Evolutionary conservation across 2,888 invertebrate genomes (phyloP).

Genomic region (Meta bourneti): DNA sequence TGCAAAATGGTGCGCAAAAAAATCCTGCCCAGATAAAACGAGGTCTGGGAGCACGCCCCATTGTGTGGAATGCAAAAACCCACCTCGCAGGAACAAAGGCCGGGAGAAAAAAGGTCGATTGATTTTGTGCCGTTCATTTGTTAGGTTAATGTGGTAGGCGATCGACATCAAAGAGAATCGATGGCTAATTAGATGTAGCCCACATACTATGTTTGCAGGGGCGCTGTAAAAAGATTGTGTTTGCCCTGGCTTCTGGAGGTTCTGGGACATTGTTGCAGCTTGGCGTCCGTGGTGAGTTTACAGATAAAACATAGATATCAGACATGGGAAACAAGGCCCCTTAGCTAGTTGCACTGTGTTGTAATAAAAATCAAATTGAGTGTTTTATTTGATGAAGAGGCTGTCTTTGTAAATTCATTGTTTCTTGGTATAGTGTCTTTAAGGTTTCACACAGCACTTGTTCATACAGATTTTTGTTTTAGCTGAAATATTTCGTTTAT

Average conservation of each 20-base stretch:
- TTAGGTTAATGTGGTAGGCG: conserved; percentile 66
- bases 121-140: conserved; percentile 73
- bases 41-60: conserved; percentile 24
- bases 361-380: neutral
- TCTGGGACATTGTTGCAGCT: neutral
- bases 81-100: conserved; percentile 17
- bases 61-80: conserved; percentile 20
- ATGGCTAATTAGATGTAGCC: conserved; percentile 67
- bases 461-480: too few species aligned
- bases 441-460: neutral
- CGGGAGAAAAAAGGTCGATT: conserved; percentile 43
- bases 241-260: neutral
- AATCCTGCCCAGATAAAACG: conserved; percentile 28
- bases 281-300: neutral
- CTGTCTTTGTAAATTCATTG: neutral
- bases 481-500: too few species aligned
- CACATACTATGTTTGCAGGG: conserved; percentile 27
- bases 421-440: neutral
- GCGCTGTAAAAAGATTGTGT: neutral
- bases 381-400: neutral
- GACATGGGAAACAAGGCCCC: neutral
- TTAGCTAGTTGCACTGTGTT: neutral
- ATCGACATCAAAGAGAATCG: conserved; percentile 64
- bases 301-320: neutral
- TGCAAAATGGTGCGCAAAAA: neutral